Evolutionary conservation across 2,113 vertebrate genomes (phyloP), one percentile per base, ranked within the genome.

Genomic region (Sprattus sprattus): DNA sequence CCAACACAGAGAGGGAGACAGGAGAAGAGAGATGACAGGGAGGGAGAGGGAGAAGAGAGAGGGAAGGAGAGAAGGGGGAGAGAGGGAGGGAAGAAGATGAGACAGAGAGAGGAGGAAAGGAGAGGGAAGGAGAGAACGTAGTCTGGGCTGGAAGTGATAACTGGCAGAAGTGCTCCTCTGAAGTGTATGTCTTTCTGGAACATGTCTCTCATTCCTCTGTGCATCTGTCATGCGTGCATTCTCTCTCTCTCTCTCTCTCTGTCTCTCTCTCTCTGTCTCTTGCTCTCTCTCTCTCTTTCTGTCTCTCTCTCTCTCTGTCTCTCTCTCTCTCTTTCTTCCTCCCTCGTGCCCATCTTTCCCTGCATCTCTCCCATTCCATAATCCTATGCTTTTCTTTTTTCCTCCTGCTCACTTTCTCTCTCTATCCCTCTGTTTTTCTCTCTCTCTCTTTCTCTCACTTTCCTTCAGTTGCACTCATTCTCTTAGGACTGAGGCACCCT

Each of bases 401-500:
- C 25, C 60, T 67, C 60, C 1, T 13, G 39, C 28, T 75, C 67
- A 15, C 32, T 39, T 13, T 78, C 71, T 78, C 32, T 78, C 28
- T 39, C 67, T 75, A 20, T 32, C 20, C 82, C 45, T 46, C 4
- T 20, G 39, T 71, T 78, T 87, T 71, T 64, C 47, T 87, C 81
- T 64, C 47, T 87, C 28, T 83, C 64, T 83, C 28, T 50, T 45
- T 50, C 11, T 47, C 52, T 44, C 45, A 13, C 50, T 47, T 57
- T 18, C 81, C 45, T 32, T 7, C 49, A 47, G 64, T 71, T 9
- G 8, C 11, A 32, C 3, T 71, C 8, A 8, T 82, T 83, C 67
- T 81, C 81, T 45, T 18, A 80, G 81, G 84, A 49, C n/a, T 18
- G 46, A 86, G 75, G 85, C 84, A 84, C 85, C 86, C 87, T 87